Evolutionary conservation across 2,888 invertebrate species (phyloP), one percentile per base, ranked within the genome.

Genomic region (Amiota mariae): DNA sequence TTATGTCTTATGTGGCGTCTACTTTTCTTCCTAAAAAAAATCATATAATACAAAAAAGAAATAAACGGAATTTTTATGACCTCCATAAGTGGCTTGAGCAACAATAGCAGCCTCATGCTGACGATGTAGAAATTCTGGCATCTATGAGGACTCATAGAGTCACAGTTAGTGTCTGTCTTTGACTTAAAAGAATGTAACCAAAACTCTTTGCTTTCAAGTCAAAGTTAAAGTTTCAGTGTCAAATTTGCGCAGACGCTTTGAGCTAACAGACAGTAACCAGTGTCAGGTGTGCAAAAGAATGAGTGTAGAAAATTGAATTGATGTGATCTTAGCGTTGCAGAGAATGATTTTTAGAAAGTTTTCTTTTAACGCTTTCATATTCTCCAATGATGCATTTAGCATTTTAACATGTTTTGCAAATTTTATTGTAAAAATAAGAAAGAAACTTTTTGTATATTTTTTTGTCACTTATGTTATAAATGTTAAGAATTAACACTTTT

Each of bases 211-310:
- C 48, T 66, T 66, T 51, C 67, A 68, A 68, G 67, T 68, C 36
- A 36, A 36, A 36, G 67, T 68, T 54, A 68, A 68, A 59, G 67
- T 68, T 68, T 51, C 54, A 54, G 67, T 68, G 54, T 68, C 67
- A 51, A 68, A 68, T 11, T 54, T 68, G 67, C 67, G 51, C 51
- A 68, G 18, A 54, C 54, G 67, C 18, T 59, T 20, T 20, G 18
- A 20, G 54, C 54, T 51, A n/a, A n/a, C 54, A 36, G 36, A 36
- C 36, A 36, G 4, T 36, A 36, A 36, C 3, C 36, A 36, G 36
- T 36, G 36, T 36, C 36, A 36, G 36, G 36, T 36, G 36, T 36
- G 36, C 36, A 36, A 36, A 36, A 36, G 36, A 36, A 36, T 36
- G 36, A 36, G 36, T 36, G 36, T 36, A 36, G 36, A 36, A 36